Conservation (phyloP, 2,888 invertebrate species). For the Incurvaria masculella region DNA sequence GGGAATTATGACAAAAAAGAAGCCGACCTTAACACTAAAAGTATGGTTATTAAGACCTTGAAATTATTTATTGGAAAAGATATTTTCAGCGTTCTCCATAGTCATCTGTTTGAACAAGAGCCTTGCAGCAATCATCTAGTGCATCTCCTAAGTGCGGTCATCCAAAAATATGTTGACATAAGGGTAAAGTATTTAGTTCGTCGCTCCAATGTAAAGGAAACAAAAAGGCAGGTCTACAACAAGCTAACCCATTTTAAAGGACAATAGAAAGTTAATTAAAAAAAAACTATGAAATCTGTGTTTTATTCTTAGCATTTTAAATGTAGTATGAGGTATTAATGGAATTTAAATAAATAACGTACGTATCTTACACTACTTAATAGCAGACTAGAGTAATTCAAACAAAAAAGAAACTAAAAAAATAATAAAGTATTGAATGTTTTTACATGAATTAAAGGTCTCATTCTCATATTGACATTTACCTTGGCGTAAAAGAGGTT, state of each 20-base stretch:
- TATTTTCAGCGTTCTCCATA: constrained; percentile 6
- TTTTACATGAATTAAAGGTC: too few relatives aligned
- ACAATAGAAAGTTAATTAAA: background rate
- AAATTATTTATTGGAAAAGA: constrained; percentile 7
- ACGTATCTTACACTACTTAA: too few relatives aligned
- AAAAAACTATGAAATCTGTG: too few relatives aligned
- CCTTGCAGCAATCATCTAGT: constrained; percentile 7
- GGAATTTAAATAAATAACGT: too few relatives aligned
- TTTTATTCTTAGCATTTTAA: too few relatives aligned
- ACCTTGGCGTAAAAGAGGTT: too few relatives aligned
- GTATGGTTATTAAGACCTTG: constrained; percentile 3
- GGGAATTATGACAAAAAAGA: background rate
- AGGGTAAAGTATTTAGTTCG: constrained; percentile 8
- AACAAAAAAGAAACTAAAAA: too few relatives aligned
- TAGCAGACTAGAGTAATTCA: too few relatives aligned
- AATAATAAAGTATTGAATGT: too few relatives aligned
- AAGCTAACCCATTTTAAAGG: background rate
- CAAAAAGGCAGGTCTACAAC: background rate
- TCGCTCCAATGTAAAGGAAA: background rate
- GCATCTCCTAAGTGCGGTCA: constrained; percentile 4
- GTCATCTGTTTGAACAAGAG: constrained; percentile 7
- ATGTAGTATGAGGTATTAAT: too few relatives aligned
- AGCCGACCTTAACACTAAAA: background rate
- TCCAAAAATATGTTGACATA: constrained; percentile 9
- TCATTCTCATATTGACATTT: too few relatives aligned